phyloP scores from a whole-genome alignment of 1,140 invertebrate species.

The Drosophila insularis region DNA sequence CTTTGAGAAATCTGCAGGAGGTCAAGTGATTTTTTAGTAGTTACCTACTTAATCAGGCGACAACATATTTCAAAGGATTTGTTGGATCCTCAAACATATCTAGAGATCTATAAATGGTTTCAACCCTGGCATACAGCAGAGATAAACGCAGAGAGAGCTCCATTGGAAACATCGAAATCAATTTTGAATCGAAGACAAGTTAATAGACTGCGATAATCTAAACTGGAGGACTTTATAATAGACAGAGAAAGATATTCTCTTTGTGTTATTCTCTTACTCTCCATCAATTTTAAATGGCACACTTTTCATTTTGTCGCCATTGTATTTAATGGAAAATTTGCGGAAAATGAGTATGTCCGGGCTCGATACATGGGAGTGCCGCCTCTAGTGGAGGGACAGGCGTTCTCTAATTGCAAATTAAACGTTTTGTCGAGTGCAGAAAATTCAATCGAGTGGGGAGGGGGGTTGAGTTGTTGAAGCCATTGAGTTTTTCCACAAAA shows the following conservation, averaged over 20 bases:
- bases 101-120: too few species aligned
- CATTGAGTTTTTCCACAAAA: constrained; percentile 2
- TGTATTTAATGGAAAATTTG: constrained; percentile 38
- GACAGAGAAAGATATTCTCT: constrained; percentile 16
- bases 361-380: constrained; percentile 9
- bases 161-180: background rate
- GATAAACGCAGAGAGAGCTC: background rate
- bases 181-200: constrained; percentile 9
- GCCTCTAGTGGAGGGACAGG: background rate
- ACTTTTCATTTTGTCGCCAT: constrained; percentile 26
- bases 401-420: constrained; percentile 68
- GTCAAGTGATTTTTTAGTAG: constrained; percentile 4
- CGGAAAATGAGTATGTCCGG: constrained; percentile 60
- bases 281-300: constrained; percentile 47
- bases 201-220: constrained; percentile 39
- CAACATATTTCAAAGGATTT: background rate
- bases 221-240: constrained; percentile 26
- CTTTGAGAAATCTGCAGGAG: background rate
- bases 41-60: background rate
- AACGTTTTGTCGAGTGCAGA: constrained; percentile 66
- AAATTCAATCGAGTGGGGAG: constrained; percentile 36
- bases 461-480: too few species aligned
- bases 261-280: constrained; percentile 22
- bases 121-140: too few species aligned
- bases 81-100: background rate